Conservation (phyloP, 2,113 vertebrate genomes). For the Trogon melanurus region DNA sequence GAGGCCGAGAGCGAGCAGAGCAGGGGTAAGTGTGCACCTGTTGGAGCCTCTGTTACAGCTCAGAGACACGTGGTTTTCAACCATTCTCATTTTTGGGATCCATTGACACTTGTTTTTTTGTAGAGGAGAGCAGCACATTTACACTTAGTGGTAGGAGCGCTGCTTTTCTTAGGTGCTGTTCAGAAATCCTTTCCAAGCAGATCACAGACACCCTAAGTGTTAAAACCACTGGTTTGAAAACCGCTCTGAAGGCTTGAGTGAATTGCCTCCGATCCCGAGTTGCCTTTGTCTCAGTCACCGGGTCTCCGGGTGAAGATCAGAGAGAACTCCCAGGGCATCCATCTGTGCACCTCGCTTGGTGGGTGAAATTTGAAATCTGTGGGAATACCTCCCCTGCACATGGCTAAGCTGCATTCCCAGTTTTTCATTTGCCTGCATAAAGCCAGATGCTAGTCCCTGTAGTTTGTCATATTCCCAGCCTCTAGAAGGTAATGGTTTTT, state of each 20-base stretch:
- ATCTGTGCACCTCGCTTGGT: background rate
- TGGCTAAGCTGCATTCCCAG: background rate
- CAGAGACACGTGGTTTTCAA: rapidly evolving
- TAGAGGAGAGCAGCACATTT: background rate
- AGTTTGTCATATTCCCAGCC: background rate
- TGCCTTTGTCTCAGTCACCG: background rate
- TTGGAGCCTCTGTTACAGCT: background rate
- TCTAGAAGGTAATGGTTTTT: background rate
- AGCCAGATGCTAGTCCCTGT: background rate
- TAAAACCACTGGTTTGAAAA: background rate
- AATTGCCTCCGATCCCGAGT: background rate
- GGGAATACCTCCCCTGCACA: background rate
- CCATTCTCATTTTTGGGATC: background rate
- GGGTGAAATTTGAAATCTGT: background rate
- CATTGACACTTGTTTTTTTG: background rate
- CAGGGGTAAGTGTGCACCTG: background rate
- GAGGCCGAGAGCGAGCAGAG: background rate
- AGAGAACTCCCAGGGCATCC: background rate
- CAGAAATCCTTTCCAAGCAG: background rate
- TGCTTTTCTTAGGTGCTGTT: background rate
- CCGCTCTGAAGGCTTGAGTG: background rate
- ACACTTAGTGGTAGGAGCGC: background rate
- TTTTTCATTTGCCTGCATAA: background rate
- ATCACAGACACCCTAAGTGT: background rate
- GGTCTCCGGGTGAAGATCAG: background rate